A percentile compares a stretch with the other conserved stretches of the same genome.
phyloP scores from a whole-genome alignment of 2,888 invertebrate genomes.

The Drosophila leonis region DNA sequence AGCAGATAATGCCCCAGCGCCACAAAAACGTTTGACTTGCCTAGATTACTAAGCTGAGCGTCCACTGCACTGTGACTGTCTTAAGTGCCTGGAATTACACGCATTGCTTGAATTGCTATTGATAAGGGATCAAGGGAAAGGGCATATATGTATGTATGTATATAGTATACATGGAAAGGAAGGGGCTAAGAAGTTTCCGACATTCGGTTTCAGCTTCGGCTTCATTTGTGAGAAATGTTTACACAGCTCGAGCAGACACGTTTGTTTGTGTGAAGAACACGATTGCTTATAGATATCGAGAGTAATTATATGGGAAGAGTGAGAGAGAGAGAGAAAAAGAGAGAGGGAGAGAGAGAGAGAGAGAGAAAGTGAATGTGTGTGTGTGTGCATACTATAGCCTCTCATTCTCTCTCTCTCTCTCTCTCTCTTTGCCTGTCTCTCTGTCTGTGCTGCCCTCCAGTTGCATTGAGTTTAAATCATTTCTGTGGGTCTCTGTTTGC shows the following conservation, averaged over 20 bases:
- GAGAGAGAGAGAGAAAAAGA: background rate
- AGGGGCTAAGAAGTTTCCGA: background rate
- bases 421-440: background rate
- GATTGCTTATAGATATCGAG: slow-evolving; percentile 55
- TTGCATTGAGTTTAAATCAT: background rate
- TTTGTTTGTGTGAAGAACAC: slow-evolving; percentile 52
- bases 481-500: slow-evolving; percentile 7
- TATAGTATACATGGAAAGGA: background rate
- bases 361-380: background rate
- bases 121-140: slow-evolving; percentile 28
- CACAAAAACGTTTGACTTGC: background rate
- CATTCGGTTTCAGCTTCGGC: background rate
- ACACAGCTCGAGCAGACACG: slow-evolving; percentile 24
- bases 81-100: slow-evolving; percentile 24
- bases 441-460: background rate
- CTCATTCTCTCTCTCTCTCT: background rate
- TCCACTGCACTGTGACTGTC: slow-evolving; percentile 12
- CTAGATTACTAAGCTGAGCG: background rate
- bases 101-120: slow-evolving; percentile 11
- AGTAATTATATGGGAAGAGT: background rate
- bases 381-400: too few species aligned
- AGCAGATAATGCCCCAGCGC: too few species aligned
- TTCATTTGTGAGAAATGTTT: slow-evolving; percentile 25
- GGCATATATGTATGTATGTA: background rate
- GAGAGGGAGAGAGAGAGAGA: background rate